Evolutionary conservation across 1,140 invertebrate genomes (phyloP).

Genomic region (Rhyacophila brunnea): DNA sequence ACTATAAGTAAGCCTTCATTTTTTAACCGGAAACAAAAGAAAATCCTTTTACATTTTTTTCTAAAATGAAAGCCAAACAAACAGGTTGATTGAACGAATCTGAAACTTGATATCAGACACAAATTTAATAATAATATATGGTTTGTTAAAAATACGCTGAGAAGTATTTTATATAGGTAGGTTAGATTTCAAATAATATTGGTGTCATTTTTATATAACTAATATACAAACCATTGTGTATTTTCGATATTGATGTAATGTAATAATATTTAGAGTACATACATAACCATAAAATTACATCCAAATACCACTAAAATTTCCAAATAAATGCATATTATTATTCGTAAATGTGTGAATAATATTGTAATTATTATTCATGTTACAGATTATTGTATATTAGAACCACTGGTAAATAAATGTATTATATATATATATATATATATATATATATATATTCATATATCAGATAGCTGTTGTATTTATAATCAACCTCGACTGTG

Average conservation of each 20-base stretch:
- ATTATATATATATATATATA: too few species aligned
- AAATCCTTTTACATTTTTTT: not conserved
- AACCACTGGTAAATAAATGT: too few species aligned
- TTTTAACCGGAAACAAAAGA: not conserved
- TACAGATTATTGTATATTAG: not conserved
- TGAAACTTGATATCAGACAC: too few species aligned
- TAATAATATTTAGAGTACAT: slow-evolving; percentile 26
- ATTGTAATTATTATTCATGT: not conserved
- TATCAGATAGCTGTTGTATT: too few species aligned
- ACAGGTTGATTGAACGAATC: too few species aligned
- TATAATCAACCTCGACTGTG: too few species aligned
- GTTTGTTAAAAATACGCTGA: too few species aligned
- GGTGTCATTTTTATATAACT: slow-evolving; percentile 34
- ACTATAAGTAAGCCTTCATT: not conserved
- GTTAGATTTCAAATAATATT: slow-evolving; percentile 24
- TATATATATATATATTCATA: too few species aligned
- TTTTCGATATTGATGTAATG: slow-evolving; percentile 35
- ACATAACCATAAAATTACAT: not conserved
- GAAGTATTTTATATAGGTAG: slow-evolving; percentile 9
- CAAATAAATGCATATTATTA: too few species aligned
- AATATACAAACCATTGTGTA: slow-evolving; percentile 29
- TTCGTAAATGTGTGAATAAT: not conserved
- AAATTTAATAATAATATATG: too few species aligned
- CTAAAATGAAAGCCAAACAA: too few species aligned
- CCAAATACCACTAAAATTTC: too few species aligned